phyloP scores from a whole-genome alignment of 2,797 vertebrate genomes.

The Loris lydekkerianus region DNA sequence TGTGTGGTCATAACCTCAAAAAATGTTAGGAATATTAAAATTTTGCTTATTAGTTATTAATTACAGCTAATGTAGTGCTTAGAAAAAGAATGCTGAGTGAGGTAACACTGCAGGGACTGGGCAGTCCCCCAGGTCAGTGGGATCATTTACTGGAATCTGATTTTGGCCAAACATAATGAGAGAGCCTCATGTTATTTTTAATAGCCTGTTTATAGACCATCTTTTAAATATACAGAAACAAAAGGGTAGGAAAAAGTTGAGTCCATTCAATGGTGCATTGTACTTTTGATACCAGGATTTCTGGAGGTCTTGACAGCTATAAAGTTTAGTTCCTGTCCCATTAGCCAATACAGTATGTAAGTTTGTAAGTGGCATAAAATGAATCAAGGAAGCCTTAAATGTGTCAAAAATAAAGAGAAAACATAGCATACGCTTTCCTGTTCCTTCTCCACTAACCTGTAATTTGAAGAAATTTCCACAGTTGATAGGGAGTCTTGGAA shows the following conservation, averaged over 20 bases:
- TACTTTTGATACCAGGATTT: neutral
- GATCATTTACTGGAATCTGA: neutral
- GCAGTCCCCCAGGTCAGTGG: no score
- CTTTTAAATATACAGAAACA: neutral
- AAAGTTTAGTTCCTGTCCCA: neutral
- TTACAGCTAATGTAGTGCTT: neutral
- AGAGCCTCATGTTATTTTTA: neutral
- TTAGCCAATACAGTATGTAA: neutral
- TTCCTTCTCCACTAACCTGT: neutral
- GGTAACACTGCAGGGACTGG: no score
- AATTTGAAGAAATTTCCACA: neutral
- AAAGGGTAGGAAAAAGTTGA: neutral
- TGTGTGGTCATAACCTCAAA: neutral
- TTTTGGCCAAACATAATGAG: neutral
- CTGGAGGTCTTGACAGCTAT: neutral
- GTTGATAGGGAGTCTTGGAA: neutral
- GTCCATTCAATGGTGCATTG: neutral
- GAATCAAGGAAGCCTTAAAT: neutral
- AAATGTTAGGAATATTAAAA: neutral
- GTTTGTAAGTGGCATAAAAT: neutral
- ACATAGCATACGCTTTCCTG: neutral
- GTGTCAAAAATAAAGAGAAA: neutral
- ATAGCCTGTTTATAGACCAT: slow-evolving; percentile 29
- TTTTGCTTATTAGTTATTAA: neutral
- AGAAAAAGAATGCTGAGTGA: neutral